Base-by-base conservation (phyloP, 2,113 vertebrate genomes). In the Syrrhaptes paradoxus region DNA sequence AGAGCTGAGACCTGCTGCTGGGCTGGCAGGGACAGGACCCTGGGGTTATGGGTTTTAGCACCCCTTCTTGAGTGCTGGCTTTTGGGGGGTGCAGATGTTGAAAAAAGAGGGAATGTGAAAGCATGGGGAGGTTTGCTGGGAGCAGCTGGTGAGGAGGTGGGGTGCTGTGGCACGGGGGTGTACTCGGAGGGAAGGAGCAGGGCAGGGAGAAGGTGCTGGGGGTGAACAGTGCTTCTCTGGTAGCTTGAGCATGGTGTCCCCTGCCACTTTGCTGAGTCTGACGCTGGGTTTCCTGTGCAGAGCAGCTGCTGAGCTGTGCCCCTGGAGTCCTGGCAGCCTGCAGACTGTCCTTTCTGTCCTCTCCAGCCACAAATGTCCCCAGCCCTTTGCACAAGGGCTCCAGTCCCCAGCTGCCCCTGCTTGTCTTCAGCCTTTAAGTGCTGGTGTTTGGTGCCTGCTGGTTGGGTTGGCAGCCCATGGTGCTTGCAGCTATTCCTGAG, bases 191-290 rank as follows among this genome's bases (percentile, higher is more conserved):
- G 67, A 24, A 26, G 22, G 17, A 17, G 49, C 24, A 2, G 48
- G 43, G 16, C 5, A 2, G 0, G 10, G n/a, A 10, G 22, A 51
- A 13, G 82, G 13, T 45, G 80, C 83, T 67, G 48, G 32, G 18
- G 22, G 11, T 2, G 9, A 4, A 2, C 9, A 1, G 36, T 2
- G 51, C 46, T 26, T 38, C 51, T 29, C 62, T 24, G 24, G 8
- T 8, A 2, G 2, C 58, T 7, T 1, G 9, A 14, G 49, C 0
- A 1, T 9, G n/a, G 17, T 8, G 26, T 20, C 31, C 12, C 4
- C 46, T 8, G 59, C 71, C 9, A 25, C 41, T 38, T 19, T n/a
- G 34, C 28, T 32, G 46, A 34, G 13, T 22, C 31, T 17, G 34
- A 8, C 7, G 51, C 29, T 34, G 45, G 10, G 3, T 54, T 51